Evolutionary conservation across 2,113 vertebrate species (phyloP).

Genomic region (Phaethornis superciliosus): DNA sequence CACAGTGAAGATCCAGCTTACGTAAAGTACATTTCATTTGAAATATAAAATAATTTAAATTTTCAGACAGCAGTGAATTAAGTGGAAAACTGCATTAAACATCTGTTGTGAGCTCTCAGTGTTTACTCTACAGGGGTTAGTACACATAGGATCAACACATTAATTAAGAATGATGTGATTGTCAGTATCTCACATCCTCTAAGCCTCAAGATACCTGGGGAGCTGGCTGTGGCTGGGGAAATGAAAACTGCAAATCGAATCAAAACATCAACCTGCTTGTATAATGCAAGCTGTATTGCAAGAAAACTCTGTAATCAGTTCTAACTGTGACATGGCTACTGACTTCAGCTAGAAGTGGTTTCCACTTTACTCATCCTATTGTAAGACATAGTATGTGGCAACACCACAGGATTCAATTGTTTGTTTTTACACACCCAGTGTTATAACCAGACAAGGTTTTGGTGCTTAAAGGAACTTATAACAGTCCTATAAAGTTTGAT

Average conservation of each 20-base stretch:
- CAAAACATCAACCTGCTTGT: not conserved
- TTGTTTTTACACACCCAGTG: not conserved
- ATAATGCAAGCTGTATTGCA: not conserved
- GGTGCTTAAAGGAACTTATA: not conserved
- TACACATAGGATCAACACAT: not conserved
- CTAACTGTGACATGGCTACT: not conserved
- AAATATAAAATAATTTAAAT: not conserved
- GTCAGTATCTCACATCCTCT: not conserved
- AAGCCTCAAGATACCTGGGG: not conserved
- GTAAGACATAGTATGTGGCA: not conserved
- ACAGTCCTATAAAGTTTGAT: not conserved
- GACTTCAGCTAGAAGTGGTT: not conserved
- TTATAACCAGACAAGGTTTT: not conserved
- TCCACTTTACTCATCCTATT: not conserved
- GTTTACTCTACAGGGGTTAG: not conserved
- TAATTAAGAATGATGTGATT: conserved; percentile 6
- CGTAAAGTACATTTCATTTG: not conserved
- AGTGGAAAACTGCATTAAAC: not conserved
- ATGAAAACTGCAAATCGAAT: not conserved
- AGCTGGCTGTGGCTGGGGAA: not conserved
- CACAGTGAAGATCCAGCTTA: not conserved
- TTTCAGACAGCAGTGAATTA: not conserved
- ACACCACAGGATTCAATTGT: not conserved
- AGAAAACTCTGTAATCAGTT: not conserved
- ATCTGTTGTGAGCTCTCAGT: not conserved